Evolutionary conservation across 2,113 vertebrate genomes (phyloP), one percentile per base, ranked within the genome.

Genomic region (Macquaria australasica): DNA sequence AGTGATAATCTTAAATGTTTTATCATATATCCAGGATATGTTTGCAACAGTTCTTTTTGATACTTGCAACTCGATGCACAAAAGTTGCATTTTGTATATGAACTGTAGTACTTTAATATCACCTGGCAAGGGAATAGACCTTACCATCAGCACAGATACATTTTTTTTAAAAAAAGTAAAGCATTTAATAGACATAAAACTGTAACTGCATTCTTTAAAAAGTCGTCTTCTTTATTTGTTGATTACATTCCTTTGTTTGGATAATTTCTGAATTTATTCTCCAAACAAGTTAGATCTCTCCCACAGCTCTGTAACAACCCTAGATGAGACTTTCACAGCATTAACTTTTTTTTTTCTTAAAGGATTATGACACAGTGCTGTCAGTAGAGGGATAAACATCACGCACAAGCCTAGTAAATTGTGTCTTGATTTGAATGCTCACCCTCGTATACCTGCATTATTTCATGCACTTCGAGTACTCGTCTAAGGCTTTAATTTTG

Each of bases 381-480:
- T 69, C 45, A 63, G 34, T 23, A 50, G 48, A 69, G 37, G 59
- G 41, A 28, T 45, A 16, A 75, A 16, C 53, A 15, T 51, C 0
- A 4, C 6, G 8, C 3, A 41, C n/a, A 41, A 10, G 3, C 28
- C 34, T 58, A 50, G 51, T 64, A 23, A 83, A 66, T 6, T 6
- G 12, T 23, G 12, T 77, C 28, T 48, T 70, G 43, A 20, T 66
- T 71, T 20, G 31, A 72, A 45, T 59, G 41, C 23, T 48, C 41
- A 15, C 34, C 43, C 2, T 59, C 1, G 7, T 43, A 12, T 72
- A 55, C 5, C 8, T 43, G 72, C 15, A 20, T 74, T 60, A 76
- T 75, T 58, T 87, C 12, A 53, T 51, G 37, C 60, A 23, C 81
- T 69, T 37, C 34, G 14, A 71, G 6, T 68, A 15, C 12, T 67